Base-by-base conservation (phyloP, 2,113 vertebrate species). In the Micronycteris hirsuta region DNA sequence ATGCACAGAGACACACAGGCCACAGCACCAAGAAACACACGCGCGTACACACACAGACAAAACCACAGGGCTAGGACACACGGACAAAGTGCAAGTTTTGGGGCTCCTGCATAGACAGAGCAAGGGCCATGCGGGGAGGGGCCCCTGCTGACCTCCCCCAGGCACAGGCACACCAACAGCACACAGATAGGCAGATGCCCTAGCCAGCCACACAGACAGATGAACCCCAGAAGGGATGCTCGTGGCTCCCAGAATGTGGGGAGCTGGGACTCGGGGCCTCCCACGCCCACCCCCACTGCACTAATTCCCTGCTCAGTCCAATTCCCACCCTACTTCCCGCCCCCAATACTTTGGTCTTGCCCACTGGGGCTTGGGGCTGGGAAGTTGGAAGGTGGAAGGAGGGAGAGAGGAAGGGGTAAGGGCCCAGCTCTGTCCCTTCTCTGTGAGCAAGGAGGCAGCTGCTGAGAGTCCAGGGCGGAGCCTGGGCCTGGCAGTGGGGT, bases 21-120 rank as follows among this genome's bases (percentile, higher is more conserved):
- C 97, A 98, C 97, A 96, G 97, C 94, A 97, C 97, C 97, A 95
- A 78, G 84, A 77, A 78, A 90, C 93, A 93, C 94, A 93, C 31
- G 26, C 86, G 52, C 68, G 76, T 9, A 74, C 22, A 92, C 38
- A 93, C 91, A 95, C 20, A 95, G 45, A 96, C 91, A 95, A 78
- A 80, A 86, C 73, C 90, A 96, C 95, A 96, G 77, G 68, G 70
- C 95, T 36, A 47, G 61, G 45, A 89, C 82, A 92, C 70, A 87
- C 1, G 24, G 86, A 95, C 95, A 96, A 86, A 95, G 97, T 97
- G 97, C 93, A 14, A 65, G 77, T 74, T 80, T 94, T 65, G 96
- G 97, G 97, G 85, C 95, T 95, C 58, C 96, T 97, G 97, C 97
- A 97, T 97, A 97, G 96, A 97, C 97, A 87, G 93, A 96, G 95